Percentiles rank a stretch among this genome's conserved stretches.
Conservation (phyloP, 2,888 invertebrate species). For the Lepeophtheirus nordmannii region DNA sequence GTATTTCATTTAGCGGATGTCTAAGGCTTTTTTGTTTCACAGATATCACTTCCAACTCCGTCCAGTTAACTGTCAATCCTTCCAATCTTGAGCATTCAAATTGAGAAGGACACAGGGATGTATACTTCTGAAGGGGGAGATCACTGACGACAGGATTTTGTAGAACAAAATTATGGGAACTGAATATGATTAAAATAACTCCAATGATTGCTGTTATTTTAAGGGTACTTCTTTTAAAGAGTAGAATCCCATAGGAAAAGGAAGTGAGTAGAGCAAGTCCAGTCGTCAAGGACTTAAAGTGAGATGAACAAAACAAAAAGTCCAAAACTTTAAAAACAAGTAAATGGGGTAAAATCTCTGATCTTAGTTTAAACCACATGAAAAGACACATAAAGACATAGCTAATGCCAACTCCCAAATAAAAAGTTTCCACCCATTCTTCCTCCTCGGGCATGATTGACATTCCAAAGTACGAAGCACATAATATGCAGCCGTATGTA, state of each 20-base stretch:
- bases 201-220: too few relatives aligned
- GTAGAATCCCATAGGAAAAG: not conserved
- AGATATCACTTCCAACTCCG: not conserved
- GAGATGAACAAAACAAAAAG: not conserved
- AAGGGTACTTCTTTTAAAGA: too few relatives aligned
- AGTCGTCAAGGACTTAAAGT: not conserved
- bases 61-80: not conserved
- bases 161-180: too few relatives aligned
- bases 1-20: not conserved
- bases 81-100: not conserved
- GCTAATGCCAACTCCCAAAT: too few relatives aligned
- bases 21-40: not conserved
- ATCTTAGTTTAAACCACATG: not conserved
- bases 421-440: too few relatives aligned
- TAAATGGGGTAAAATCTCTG: not conserved
- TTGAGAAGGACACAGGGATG: not conserved
- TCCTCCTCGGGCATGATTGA: too few relatives aligned
- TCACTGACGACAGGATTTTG: not conserved
- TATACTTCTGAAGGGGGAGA: not conserved
- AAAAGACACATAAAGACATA: too few relatives aligned
- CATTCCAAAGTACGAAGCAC: too few relatives aligned
- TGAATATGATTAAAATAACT: too few relatives aligned
- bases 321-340: not conserved
- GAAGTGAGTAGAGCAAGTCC: not conserved
- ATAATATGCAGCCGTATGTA: not conserved